Percentiles rank a stretch among this genome's conserved stretches.
Conservation (phyloP, 1,140 invertebrate genomes). For the Choristoneura fumiferana region DNA sequence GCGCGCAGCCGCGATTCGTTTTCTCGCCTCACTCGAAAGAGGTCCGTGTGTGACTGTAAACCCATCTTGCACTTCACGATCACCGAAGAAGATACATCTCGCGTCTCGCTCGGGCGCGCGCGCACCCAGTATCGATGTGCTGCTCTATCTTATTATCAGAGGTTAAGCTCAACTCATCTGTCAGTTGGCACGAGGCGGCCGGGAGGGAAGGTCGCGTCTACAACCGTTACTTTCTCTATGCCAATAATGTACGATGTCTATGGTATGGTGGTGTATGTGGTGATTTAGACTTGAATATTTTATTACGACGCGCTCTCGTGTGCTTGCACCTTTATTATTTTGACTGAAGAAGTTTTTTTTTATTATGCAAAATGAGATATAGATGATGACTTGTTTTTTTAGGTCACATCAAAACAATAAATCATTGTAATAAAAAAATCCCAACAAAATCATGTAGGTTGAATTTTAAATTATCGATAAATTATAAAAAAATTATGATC, state of each 20-base stretch:
- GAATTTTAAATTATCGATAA: neutral
- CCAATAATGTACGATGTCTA: constrained; percentile 64
- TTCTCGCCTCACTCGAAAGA: constrained; percentile 68
- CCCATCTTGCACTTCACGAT: constrained; percentile 74
- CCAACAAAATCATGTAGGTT: neutral
- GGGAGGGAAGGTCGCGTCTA: constrained; percentile 63
- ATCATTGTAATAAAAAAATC: neutral
- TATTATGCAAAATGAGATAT: neutral
- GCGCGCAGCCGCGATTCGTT: constrained; percentile 60
- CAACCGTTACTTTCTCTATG: constrained; percentile 68
- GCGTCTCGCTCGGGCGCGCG: constrained; percentile 47
- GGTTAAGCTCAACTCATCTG: constrained; percentile 71
- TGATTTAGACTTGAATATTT: constrained; percentile 33
- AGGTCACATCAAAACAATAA: neutral
- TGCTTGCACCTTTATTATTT: neutral
- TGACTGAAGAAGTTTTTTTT: neutral
- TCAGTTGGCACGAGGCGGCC: constrained; percentile 69
- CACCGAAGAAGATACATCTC: constrained; percentile 71
- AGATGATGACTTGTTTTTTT: neutral
- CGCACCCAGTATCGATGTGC: constrained; percentile 39
- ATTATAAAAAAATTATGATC: constrained; percentile 3
- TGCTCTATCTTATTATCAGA: constrained; percentile 71
- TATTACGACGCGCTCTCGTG: constrained; percentile 29
- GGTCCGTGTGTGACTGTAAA: constrained; percentile 75
- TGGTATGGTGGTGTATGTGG: too few species aligned